Conservation (phyloP, 2,888 invertebrate species). For the Zaprionus bogoriensis region DNA sequence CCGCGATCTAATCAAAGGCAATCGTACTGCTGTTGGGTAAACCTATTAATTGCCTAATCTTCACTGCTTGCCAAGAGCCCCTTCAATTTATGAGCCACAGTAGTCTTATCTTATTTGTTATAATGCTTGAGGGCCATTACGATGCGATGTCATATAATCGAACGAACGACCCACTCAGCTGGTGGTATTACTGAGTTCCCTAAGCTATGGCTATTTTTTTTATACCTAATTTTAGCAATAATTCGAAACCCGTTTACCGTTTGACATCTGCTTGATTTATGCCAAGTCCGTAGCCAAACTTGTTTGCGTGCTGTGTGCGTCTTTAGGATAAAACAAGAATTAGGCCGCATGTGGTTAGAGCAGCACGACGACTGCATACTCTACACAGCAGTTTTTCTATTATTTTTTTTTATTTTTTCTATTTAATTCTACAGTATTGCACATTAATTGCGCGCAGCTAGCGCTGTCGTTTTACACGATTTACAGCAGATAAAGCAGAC, state of each 20-base stretch:
- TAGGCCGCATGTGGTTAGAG: not conserved
- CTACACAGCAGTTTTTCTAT: slow-evolving; percentile 11
- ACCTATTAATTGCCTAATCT: slow-evolving; percentile 14
- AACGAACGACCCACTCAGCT: not conserved
- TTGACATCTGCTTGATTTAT: slow-evolving; percentile 29
- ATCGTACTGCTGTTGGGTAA: not conserved
- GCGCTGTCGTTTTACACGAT: too few species aligned
- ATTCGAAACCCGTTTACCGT: slow-evolving; percentile 35
- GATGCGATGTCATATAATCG: not conserved
- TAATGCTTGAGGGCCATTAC: not conserved
- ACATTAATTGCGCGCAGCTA: too few species aligned
- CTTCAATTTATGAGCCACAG: not conserved
- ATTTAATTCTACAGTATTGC: too few species aligned
- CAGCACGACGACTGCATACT: slow-evolving; percentile 14
- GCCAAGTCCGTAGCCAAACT: slow-evolving; percentile 41
- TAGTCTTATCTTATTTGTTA: not conserved
- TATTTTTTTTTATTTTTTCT: too few species aligned
- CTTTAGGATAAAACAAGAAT: slow-evolving; percentile 34
- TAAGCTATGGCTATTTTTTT: too few species aligned
- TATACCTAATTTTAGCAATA: not conserved
- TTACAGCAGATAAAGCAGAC: too few species aligned
- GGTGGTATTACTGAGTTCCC: not conserved
- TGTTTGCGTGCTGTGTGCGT: slow-evolving; percentile 34
- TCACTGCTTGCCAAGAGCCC: not conserved
- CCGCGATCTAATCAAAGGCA: not conserved